Percentiles rank a stretch among this genome's conserved stretches.
Conservation (phyloP, 1,140 invertebrate genomes). For the Pemphigus obesinymphae region DNA sequence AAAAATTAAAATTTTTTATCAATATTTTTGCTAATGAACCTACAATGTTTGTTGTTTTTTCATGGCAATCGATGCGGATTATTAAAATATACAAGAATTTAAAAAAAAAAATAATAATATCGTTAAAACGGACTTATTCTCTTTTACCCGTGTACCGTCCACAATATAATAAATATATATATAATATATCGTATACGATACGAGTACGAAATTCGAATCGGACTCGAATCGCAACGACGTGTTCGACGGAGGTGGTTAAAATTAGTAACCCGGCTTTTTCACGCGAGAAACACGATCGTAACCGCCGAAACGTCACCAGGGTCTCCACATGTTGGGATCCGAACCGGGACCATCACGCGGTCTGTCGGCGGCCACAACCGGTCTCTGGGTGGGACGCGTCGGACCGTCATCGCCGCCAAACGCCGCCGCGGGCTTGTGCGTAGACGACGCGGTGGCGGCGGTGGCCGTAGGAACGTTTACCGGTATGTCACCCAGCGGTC, state of each 20-base stretch:
- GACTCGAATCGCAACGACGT: not conserved
- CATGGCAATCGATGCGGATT: too few relatives aligned
- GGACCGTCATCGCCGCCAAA: not conserved
- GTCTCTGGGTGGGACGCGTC: not conserved
- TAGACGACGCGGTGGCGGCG: not conserved
- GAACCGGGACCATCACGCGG: not conserved
- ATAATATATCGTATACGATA: too few relatives aligned
- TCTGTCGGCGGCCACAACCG: not conserved
- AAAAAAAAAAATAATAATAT: too few relatives aligned
- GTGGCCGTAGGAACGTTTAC: constrained; percentile 35
- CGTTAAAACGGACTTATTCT: too few relatives aligned
- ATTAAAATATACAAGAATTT: too few relatives aligned
- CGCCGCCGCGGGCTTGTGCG: not conserved
- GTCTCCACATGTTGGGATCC: constrained; percentile 44
- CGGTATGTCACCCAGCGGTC: constrained; percentile 38
- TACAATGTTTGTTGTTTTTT: too few relatives aligned
- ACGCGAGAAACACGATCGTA: too few relatives aligned
- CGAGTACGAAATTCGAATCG: too few relatives aligned
- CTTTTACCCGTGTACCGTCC: too few relatives aligned
- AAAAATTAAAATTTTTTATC: too few relatives aligned
- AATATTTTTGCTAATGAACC: too few relatives aligned
- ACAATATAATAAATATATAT: too few relatives aligned
- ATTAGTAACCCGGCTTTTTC: not conserved
- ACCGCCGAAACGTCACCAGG: constrained; percentile 36
- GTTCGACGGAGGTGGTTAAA: not conserved